Base-by-base conservation (phyloP, 92 coral and sea anemone species). In the Epizoanthus illoricatus region DNA sequence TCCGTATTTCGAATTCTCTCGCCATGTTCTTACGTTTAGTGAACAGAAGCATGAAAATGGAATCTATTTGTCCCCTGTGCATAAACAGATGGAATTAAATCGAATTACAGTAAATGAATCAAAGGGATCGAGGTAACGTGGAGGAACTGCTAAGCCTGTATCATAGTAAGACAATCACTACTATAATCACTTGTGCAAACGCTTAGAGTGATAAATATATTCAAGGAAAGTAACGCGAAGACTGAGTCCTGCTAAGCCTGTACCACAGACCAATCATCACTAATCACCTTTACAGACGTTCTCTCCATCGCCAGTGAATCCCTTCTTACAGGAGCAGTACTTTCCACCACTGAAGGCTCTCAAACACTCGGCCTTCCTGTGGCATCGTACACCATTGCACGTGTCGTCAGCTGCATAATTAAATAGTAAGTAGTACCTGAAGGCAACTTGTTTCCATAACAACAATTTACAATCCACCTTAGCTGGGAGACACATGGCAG, bases 391-490 rank as follows among this genome's bases (percentile, higher is more conserved):
- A 0, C 97, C 97, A 18, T 71, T 87, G 41, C 97, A 93, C 6
- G 97, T 88, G 5, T 92, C 94, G 73, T 91, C 97, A 54, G 92
- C 97, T 93, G 72, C 13, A 75, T 23, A 66, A 76, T 57, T 7
- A 33, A 63, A 54, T 75, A 47, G 49, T 1, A 47, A 47, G 49
- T 2, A 47, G 75, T 28, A 52, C 15, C 56, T 52, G 56, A 52
- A 2, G 56, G 10, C 56, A 52, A 52, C 12, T 9, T 52, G 3
- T 9, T 0, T 11, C 0, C 0, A 13, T 52, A 13, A 9, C 56
- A 52, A 52, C 56, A 52, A 12, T 52, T 52, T 10, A 11, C 15
- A 52, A 52, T 52, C 15, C 16, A 52, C 1, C 1, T 13, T 11
- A 52, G 16, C 56, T 52, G 3, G 10, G 10, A 52, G 56, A 52